Evolutionary conservation across 2,113 vertebrate species (phyloP).

Genomic region (Ciconia maguari): DNA sequence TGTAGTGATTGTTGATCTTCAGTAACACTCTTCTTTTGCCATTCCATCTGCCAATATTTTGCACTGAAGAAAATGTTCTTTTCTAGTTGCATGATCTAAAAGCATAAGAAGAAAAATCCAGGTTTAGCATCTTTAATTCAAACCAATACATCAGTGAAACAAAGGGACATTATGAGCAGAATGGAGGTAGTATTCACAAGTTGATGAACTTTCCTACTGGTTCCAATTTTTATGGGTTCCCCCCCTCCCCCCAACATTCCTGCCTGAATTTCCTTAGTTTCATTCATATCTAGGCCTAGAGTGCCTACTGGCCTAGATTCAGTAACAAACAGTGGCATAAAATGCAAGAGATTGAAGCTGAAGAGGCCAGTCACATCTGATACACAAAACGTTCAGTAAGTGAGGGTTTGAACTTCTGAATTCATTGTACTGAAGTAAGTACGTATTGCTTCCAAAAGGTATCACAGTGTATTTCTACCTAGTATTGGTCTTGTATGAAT

Average conservation of each 20-base stretch:
- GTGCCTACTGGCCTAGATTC: not conserved
- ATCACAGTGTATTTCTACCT: not conserved
- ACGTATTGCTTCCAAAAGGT: not conserved
- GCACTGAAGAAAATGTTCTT: not conserved
- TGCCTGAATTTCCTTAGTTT: not conserved
- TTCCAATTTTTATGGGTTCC: not conserved
- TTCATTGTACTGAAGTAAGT: not conserved
- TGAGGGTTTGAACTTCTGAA: not conserved
- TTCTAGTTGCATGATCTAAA: not conserved
- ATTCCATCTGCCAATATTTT: constrained; percentile 32
- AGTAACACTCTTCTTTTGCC: not conserved
- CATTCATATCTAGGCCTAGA: not conserved
- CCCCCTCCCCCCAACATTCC: not conserved
- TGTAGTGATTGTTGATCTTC: constrained; percentile 9
- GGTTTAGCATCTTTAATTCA: not conserved
- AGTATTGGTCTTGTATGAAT: not conserved
- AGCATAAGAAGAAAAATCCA: not conserved
- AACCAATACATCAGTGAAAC: not conserved
- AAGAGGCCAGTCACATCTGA: not conserved
- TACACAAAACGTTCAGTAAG: not conserved
- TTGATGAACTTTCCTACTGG: not conserved
- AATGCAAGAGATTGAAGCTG: not conserved
- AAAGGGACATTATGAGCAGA: not conserved
- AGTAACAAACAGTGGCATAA: not conserved
- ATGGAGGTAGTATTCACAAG: not conserved